A percentile compares a stretch with the other conserved stretches of the same genome.
These are phyloP conservation scores for Petrocephalus microphthalmus DNA, from an alignment of 2,113 vertebrate genomes.

Conservation along the genomic window DNA sequence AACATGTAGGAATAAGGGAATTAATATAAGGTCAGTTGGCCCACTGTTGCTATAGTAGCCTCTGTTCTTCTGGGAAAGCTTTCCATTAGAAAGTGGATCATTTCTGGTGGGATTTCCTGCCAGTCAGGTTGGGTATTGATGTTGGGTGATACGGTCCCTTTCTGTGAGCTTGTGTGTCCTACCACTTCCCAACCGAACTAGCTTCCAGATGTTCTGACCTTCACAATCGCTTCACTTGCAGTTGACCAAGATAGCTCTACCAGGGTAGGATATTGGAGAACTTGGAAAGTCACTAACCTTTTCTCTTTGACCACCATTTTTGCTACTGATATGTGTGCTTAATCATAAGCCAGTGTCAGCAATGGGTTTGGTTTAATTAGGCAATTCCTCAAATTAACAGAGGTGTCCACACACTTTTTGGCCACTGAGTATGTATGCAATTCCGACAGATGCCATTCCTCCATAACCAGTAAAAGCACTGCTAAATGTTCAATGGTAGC, in stretches of 20 bases:
- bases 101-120: neutral
- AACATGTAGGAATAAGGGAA: neutral
- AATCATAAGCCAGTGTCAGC: neutral
- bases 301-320: neutral
- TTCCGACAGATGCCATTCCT: neutral
- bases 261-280: neutral
- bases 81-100: neutral
- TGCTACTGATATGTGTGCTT: neutral
- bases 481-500: neutral
- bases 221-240: neutral
- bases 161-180: neutral
- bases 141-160: neutral
- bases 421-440: neutral
- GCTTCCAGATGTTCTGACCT: neutral
- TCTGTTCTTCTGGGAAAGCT: neutral
- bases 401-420: neutral
- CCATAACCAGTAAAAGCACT: neutral
- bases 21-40: neutral
- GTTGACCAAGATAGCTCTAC: neutral
- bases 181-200: neutral
- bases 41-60: neutral
- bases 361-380: neutral
- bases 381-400: neutral
- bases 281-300: neutral
- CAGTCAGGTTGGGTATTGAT: neutral